Conservation (phyloP, 2,888 invertebrate genomes). For the Caenorhabditis imperialis region DNA sequence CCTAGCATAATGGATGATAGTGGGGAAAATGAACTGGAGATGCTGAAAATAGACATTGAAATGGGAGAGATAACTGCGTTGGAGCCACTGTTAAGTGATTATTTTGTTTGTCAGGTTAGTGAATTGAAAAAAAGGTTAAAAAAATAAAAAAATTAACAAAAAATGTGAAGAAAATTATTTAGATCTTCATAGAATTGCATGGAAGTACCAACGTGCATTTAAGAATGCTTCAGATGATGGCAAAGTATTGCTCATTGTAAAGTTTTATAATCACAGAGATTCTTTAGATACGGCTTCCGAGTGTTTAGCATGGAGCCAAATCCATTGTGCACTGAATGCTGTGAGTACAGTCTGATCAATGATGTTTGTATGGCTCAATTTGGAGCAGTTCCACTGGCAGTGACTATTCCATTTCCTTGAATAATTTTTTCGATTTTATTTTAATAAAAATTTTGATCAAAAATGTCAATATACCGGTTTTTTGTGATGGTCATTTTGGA, state of each 20-base stretch:
- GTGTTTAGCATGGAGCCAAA: slow-evolving; percentile 47
- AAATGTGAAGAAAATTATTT: too few relatives aligned
- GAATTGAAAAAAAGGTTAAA: too few relatives aligned
- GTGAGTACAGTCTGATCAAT: slow-evolving; percentile 53
- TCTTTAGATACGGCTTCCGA: slow-evolving; percentile 11
- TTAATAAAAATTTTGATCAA: too few relatives aligned
- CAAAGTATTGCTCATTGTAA: neutral
- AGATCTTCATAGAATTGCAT: slow-evolving; percentile 55
- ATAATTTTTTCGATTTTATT: too few relatives aligned
- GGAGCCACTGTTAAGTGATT: slow-evolving; percentile 33
- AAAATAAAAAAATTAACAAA: too few relatives aligned
- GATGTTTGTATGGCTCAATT: slow-evolving; percentile 44
- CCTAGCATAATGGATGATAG: slow-evolving; percentile 11
- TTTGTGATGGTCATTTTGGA: too few relatives aligned
- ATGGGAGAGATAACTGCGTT: slow-evolving; percentile 25
- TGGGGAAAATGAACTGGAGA: slow-evolving; percentile 23
- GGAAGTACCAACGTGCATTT: slow-evolving; percentile 23
- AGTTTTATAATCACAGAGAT: too few relatives aligned
- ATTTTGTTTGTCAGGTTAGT: slow-evolving; percentile 48
- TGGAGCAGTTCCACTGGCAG: slow-evolving; percentile 37
- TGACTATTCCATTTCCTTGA: slow-evolving; percentile 28
- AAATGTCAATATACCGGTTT: too few relatives aligned
- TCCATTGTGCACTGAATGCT: slow-evolving; percentile 21
- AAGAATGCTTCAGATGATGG: slow-evolving; percentile 29
- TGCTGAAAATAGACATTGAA: slow-evolving; percentile 55